Percentiles rank a stretch among this genome's conserved stretches.
phyloP scores from a whole-genome alignment of 2,113 vertebrate species.

The Delphinapterus leucas region DNA sequence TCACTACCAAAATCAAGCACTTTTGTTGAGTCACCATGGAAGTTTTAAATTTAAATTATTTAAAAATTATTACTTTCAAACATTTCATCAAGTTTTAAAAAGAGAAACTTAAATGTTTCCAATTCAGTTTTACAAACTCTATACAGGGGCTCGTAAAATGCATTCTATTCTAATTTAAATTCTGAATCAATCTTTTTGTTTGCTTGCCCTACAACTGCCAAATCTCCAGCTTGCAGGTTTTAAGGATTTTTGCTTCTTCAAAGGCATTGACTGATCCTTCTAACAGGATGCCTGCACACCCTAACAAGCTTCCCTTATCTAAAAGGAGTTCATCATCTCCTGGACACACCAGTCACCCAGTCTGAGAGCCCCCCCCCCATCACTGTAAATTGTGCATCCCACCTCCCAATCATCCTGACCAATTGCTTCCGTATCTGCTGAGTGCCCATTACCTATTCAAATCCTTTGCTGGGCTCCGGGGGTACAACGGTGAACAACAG shows the following conservation, averaged over 20 bases:
- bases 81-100: background rate
- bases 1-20: background rate
- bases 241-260: background rate
- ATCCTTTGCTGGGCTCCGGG: background rate
- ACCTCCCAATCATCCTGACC: no score
- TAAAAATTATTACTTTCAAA: background rate
- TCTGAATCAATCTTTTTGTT: background rate
- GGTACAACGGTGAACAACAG: background rate
- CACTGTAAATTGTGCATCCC: background rate
- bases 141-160: background rate
- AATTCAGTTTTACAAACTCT: background rate
- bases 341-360: background rate
- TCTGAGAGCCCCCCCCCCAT: background rate
- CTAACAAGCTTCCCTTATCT: background rate
- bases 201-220: background rate
- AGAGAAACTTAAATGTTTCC: background rate
- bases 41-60: background rate
- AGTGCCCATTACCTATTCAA: background rate
- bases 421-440: background rate
- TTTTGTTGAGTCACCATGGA: background rate
- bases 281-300: background rate
- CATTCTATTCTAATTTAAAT: background rate
- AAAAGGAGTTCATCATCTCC: background rate
- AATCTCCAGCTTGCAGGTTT: background rate
- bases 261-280: background rate